Base-by-base conservation (phyloP, 2,797 vertebrate species). In the Parotocinclus haroldoi region DNA sequence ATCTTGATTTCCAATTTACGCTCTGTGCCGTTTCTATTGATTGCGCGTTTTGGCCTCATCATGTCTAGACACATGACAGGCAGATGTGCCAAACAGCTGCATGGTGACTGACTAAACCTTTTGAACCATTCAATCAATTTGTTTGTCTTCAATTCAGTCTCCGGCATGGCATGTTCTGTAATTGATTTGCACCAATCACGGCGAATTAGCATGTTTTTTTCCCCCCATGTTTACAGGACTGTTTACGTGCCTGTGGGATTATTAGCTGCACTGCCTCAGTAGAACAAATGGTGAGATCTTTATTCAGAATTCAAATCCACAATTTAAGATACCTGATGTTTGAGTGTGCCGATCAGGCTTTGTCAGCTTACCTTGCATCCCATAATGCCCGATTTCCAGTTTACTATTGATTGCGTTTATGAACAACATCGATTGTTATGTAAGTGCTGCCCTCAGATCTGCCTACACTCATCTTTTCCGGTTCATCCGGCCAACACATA, bases 201-300 rank as follows among this genome's bases (percentile, higher is more conserved):
- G 63, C 74, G 46, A 69, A 65, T 75, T 80, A 74, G 75, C 78
- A 74, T 56, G 69, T 73, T 71, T 55, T 81, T 53, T 81, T 71
- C 80, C 5, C 27, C 73, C 76, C 68, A 51, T 37, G 50, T 12
- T 48, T 40, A 36, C 36, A 60, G 0, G 44, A 19, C 42, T 53
- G 48, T 38, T 16, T 16, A 46, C 18, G 9, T 39, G 42, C 9
- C 7, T 37, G 51, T 58, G 45, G 17, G n/a, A 36, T 53, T 65
- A 49, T 65, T 52, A 65, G 49, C 49, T 52, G 58, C 49, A 59
- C 42, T 9, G 40, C 8, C 7, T 42, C 10, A 42, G 8, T 42
- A 8, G 3, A 42, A 8, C 10, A 11, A 11, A 11, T 42, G 40
- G 40, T 42, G 7, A 9, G 27, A 42, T 27, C 27, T 27, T 27